These are phyloP conservation scores for Procavia capensis DNA, from an alignment of 2,113 vertebrate genomes.

Conservation along the genomic window DNA sequence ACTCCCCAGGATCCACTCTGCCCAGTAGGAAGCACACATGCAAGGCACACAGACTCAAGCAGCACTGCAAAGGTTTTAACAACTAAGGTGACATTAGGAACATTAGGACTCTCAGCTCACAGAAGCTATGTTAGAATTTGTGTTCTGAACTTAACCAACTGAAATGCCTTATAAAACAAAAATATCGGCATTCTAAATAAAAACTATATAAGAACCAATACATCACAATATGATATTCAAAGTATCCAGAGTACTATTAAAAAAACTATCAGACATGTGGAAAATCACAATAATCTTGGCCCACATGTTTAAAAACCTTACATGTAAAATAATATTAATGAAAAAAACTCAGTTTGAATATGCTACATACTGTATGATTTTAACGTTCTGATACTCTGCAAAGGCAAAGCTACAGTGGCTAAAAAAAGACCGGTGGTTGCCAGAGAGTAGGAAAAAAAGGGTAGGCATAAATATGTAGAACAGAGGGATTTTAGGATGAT, in stretches of 20 bases:
- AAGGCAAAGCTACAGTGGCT: too few relatives aligned
- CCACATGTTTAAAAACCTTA: not conserved
- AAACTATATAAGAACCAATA: not conserved
- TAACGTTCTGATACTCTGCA: too few relatives aligned
- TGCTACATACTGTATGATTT: too few relatives aligned
- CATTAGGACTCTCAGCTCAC: not conserved
- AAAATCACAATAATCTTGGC: not conserved
- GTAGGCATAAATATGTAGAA: too few relatives aligned
- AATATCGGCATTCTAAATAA: too few relatives aligned
- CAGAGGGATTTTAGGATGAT: too few relatives aligned
- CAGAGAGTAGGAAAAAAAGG: too few relatives aligned
- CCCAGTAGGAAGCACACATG: not conserved
- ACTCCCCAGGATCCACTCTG: not conserved
- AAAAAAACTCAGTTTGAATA: too few relatives aligned
- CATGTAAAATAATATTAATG: too few relatives aligned
- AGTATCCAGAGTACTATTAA: not conserved
- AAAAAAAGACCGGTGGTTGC: too few relatives aligned
- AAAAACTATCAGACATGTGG: slow-evolving; percentile 2
- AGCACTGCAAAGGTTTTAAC: slow-evolving; percentile 20
- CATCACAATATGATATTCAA: not conserved
- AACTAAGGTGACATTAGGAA: slow-evolving; percentile 3
- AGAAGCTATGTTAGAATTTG: not conserved
- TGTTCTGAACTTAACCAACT: not conserved
- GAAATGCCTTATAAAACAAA: not conserved
- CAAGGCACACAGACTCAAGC: not conserved